A percentile compares a stretch with the other conserved stretches of the same genome.
These are phyloP conservation scores for Arctocebus calabarensis DNA, from an alignment of 2,797 vertebrate species.

Conservation along the genomic window DNA sequence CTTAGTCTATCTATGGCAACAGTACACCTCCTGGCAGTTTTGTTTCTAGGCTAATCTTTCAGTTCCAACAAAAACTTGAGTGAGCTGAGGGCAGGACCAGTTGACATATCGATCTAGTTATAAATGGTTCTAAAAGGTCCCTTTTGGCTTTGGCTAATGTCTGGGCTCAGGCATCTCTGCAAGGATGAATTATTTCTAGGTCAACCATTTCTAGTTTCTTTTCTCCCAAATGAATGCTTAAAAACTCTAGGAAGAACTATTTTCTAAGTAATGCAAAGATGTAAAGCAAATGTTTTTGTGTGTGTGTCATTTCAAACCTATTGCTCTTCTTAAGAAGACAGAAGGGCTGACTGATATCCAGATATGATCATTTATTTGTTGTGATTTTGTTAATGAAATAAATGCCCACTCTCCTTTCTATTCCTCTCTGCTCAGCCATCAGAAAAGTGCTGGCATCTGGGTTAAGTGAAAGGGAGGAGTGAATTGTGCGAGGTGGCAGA, in stretches of 20 bases:
- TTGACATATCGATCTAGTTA: conserved; percentile 72
- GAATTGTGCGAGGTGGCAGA: conserved; percentile 5
- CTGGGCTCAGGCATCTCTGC: conserved; percentile 32
- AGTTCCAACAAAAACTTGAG: conserved; percentile 60
- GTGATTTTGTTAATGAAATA: background rate
- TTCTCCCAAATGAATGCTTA: conserved; percentile 45
- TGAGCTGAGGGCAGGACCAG: conserved; percentile 41
- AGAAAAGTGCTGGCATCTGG: conserved; percentile 43
- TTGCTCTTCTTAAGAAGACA: background rate
- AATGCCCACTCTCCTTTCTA: background rate
- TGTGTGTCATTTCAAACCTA: conserved; percentile 1
- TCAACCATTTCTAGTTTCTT: conserved; percentile 64
- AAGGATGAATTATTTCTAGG: conserved; percentile 74
- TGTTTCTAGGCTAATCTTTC: conserved; percentile 61
- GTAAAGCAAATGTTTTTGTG: background rate
- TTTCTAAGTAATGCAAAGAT: background rate
- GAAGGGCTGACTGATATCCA: background rate
- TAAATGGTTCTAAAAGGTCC: conserved; percentile 68
- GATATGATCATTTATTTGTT: background rate
- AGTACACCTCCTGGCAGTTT: background rate
- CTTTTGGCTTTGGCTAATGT: conserved; percentile 67
- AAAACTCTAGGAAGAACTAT: conserved; percentile 21
- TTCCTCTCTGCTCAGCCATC: background rate
- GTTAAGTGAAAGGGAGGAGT: background rate
- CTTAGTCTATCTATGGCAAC: background rate